Conservation (phyloP, 1,140 invertebrate species). For the Agrilus planipennis region DNA sequence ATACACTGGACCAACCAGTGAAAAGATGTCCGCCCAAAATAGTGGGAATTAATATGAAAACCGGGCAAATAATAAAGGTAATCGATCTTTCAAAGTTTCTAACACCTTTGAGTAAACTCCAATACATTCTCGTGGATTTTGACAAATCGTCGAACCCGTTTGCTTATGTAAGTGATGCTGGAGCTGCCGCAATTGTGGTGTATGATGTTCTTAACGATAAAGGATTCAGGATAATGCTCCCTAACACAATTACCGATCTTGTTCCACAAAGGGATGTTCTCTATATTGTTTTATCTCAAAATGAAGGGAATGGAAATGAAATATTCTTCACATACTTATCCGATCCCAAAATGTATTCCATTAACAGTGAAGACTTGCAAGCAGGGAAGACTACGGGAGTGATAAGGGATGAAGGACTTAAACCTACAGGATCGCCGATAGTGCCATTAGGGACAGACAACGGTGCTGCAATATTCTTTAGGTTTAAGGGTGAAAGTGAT, state of each 20-base stretch:
- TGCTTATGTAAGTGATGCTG: slow-evolving; percentile 50
- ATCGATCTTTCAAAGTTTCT: slow-evolving; percentile 42
- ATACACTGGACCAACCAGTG: slow-evolving; percentile 40
- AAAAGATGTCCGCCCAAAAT: slow-evolving; percentile 44
- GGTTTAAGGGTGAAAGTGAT: slow-evolving; percentile 44
- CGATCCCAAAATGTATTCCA: slow-evolving; percentile 42
- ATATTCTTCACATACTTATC: slow-evolving; percentile 49
- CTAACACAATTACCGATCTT: slow-evolving; percentile 36
- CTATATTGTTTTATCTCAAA: slow-evolving; percentile 41
- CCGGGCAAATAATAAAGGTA: slow-evolving; percentile 42
- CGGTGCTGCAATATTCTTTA: slow-evolving; percentile 43
- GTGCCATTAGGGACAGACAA: slow-evolving; percentile 49
- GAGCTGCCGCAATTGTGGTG: slow-evolving; percentile 46
- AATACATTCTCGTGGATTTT: slow-evolving; percentile 49
- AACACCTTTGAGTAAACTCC: slow-evolving; percentile 37
- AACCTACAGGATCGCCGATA: slow-evolving; percentile 38
- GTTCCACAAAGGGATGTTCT: slow-evolving; percentile 41
- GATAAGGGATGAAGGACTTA: slow-evolving; percentile 42
- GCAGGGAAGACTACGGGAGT: slow-evolving; percentile 37
- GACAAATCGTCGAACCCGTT: slow-evolving; percentile 37
- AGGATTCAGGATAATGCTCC: slow-evolving; percentile 46
- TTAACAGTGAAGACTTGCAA: slow-evolving; percentile 38
- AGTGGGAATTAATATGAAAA: slow-evolving; percentile 41
- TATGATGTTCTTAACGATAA: slow-evolving; percentile 44
- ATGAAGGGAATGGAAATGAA: slow-evolving; percentile 37